A percentile compares a stretch with the other conserved stretches of the same genome.
phyloP scores from a whole-genome alignment of 2,888 invertebrate genomes.

The Hoplodrina ambigua region DNA sequence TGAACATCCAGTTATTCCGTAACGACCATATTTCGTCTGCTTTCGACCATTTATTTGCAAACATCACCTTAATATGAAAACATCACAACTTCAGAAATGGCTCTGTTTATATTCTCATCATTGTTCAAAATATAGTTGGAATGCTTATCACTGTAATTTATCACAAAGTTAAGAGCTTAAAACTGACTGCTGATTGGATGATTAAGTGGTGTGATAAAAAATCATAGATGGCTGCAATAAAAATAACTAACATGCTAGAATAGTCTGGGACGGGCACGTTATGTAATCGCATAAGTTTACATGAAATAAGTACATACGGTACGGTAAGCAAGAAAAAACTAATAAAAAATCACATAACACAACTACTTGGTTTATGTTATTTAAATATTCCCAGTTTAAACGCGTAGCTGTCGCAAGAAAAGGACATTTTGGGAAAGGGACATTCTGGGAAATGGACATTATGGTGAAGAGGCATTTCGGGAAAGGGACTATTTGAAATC shows the following conservation, averaged over 20 bases:
- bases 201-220: constrained; percentile 35
- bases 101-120: constrained; percentile 42
- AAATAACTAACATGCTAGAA: constrained; percentile 1
- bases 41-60: constrained; percentile 46
- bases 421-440: too few relatives aligned
- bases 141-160: constrained; percentile 44
- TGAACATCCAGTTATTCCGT: constrained; percentile 22
- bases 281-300: not conserved
- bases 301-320: not conserved
- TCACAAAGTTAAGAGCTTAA: constrained; percentile 28
- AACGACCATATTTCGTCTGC: constrained; percentile 11
- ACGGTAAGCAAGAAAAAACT: too few relatives aligned
- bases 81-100: constrained; percentile 15
- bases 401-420: too few relatives aligned
- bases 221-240: constrained; percentile 1
- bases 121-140: constrained; percentile 29
- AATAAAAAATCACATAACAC: too few relatives aligned
- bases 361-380: too few relatives aligned
- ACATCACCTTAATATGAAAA: constrained; percentile 23
- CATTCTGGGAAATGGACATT: too few relatives aligned
- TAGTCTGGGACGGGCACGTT: not conserved
- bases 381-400: too few relatives aligned
- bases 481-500: too few relatives aligned
- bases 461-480: too few relatives aligned
- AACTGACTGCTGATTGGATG: constrained; percentile 26